phyloP scores from a whole-genome alignment of 2,113 vertebrate species.

The Thamnaconus septentrionalis region DNA sequence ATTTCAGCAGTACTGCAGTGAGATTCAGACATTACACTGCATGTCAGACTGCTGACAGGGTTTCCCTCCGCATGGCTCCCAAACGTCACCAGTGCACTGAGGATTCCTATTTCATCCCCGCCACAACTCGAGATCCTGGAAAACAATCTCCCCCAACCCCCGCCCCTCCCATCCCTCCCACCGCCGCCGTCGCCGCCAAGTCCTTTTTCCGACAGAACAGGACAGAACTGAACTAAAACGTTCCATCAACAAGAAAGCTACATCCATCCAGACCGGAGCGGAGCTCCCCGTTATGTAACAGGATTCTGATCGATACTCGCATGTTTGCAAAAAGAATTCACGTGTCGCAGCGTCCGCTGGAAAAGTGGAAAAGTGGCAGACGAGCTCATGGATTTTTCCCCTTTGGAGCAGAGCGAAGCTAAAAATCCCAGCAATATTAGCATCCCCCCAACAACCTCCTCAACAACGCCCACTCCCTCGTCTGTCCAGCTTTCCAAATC shows the following conservation, averaged over 20 bases:
- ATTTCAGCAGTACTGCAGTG: no score
- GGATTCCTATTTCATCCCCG: constrained; percentile 62
- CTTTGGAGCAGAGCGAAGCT: constrained; percentile 28
- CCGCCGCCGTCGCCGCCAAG: no score
- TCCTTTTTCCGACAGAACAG: constrained; percentile 45
- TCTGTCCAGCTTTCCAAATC: constrained; percentile 50
- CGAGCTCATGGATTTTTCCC: constrained; percentile 56
- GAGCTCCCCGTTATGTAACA: constrained; percentile 43
- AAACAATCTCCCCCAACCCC: constrained; percentile 46
- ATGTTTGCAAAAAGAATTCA: constrained; percentile 57
- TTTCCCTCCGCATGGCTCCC: constrained; percentile 24
- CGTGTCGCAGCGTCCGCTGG: constrained; percentile 46
- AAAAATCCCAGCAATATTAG: constrained; percentile 43
- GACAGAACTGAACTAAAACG: constrained; percentile 44
- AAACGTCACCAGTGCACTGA: constrained; percentile 53
- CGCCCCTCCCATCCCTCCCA: background rate
- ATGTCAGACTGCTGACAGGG: constrained; percentile 15
- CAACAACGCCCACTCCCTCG: background rate
- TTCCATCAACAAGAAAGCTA: constrained; percentile 65
- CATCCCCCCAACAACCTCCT: constrained; percentile 1
- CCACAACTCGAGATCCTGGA: constrained; percentile 59
- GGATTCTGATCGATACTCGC: constrained; percentile 56
- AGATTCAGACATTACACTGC: background rate
- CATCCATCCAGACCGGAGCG: constrained; percentile 35
- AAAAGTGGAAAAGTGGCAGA: constrained; percentile 46